Percentiles rank a stretch among this genome's conserved stretches.
phyloP scores from a whole-genome alignment of 2,888 invertebrate genomes.

The Bimastos eiseni region DNA sequence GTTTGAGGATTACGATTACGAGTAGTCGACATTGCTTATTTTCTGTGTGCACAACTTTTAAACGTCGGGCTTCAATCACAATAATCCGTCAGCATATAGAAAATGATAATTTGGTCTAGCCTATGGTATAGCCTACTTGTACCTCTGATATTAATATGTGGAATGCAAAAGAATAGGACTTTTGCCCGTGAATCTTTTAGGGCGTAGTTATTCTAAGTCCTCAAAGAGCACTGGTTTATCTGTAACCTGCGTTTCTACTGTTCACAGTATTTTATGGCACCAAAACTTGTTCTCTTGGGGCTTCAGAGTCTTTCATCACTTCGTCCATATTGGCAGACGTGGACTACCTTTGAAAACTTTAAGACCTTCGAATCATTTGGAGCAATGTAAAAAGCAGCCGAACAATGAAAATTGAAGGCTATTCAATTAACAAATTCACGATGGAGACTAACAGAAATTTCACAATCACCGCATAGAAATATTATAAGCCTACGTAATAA shows the following conservation, averaged over 20 bases:
- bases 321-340: neutral
- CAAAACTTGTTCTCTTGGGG: no score
- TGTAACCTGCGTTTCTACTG: no score
- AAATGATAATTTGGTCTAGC: neutral
- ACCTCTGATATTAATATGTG: no score
- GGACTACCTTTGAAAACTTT: neutral
- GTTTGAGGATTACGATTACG: no score
- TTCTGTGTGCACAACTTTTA: neutral
- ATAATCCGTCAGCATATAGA: neutral
- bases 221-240: no score
- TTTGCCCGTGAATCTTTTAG: no score
- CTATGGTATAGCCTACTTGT: no score
- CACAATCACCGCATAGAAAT: neutral
- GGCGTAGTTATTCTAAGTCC: no score
- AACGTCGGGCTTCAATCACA: neutral
- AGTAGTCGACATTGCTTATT: no score
- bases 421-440: neutral
- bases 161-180: no score
- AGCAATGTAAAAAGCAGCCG: neutral
- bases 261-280: no score
- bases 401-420: neutral
- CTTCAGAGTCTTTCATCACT: neutral
- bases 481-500: no score
- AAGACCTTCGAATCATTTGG: neutral
- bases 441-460: neutral